A percentile compares a stretch with the other conserved stretches of the same genome.
phyloP scores from a whole-genome alignment of 1,140 invertebrate genomes.

The Eumeta japonica region DNA sequence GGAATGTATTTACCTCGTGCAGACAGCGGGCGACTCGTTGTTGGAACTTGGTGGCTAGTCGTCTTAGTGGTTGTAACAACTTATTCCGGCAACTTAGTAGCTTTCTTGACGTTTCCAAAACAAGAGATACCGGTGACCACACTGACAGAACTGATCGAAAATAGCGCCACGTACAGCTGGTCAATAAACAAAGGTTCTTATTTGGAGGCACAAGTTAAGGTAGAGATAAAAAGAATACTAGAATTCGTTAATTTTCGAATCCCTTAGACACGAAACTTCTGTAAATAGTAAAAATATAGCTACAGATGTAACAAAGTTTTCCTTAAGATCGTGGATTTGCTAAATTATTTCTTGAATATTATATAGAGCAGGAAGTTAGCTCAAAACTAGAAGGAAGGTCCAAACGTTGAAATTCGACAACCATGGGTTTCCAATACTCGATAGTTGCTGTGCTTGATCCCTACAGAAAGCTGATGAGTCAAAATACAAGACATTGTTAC shows the following conservation, averaged over 20 bases:
- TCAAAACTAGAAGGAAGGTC: no score
- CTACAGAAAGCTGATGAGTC: conserved; percentile 56
- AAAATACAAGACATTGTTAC: conserved; percentile 57
- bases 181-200: conserved; percentile 72
- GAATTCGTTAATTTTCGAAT: no score
- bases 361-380: no score
- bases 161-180: conserved; percentile 68
- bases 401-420: no score
- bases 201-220: conserved; percentile 67
- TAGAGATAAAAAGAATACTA: no score
- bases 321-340: no score
- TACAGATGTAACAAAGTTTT: neutral
- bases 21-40: conserved; percentile 82
- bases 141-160: conserved; percentile 68
- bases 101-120: conserved; percentile 89
- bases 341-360: no score
- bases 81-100: conserved; percentile 90
- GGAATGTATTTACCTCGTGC: conserved; percentile 81
- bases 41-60: conserved; percentile 91
- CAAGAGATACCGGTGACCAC: conserved; percentile 76
- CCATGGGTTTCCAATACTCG: no score
- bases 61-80: conserved; percentile 88
- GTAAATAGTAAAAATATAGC: neutral
- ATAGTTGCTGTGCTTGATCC: conserved; percentile 1
- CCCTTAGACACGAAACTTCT: neutral